Conservation (phyloP, 2,113 vertebrate genomes). For the Trematomus loennbergii region DNA sequence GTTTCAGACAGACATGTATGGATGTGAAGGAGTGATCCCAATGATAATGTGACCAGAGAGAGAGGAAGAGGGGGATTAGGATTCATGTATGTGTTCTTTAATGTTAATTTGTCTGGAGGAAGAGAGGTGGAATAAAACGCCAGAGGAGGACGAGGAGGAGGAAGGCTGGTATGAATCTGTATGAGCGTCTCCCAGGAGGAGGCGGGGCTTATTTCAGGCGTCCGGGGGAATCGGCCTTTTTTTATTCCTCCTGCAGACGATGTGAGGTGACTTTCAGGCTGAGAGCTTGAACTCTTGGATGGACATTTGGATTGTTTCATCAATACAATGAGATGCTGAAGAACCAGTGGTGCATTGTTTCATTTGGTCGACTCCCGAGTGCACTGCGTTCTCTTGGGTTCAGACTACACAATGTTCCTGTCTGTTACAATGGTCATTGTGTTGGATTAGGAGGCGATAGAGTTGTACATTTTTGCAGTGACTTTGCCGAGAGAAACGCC, state of each 20-base stretch:
- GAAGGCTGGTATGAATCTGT: constrained; percentile 42
- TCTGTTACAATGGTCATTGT: neutral
- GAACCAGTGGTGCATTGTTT: neutral
- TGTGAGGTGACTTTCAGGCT: neutral
- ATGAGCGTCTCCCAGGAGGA: constrained; percentile 53
- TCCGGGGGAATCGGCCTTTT: neutral
- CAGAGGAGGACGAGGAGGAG: constrained; percentile 47
- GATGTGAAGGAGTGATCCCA: constrained; percentile 42
- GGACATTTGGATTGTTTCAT: neutral
- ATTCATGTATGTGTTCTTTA: constrained; percentile 68
- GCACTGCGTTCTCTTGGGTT: too few species aligned
- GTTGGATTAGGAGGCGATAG: neutral
- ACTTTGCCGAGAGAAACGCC: neutral
- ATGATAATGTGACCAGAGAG: constrained; percentile 44
- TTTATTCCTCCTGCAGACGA: neutral
- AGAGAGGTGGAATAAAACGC: constrained; percentile 59
- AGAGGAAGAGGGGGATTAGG: constrained; percentile 53
- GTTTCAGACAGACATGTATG: constrained; percentile 38
- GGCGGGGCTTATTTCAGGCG: constrained; percentile 4
- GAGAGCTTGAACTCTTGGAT: neutral
- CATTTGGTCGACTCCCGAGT: neutral
- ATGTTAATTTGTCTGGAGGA: constrained; percentile 74
- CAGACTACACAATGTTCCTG: too few species aligned
- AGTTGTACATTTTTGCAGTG: too few species aligned
- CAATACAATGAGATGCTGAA: neutral